These are phyloP conservation scores for Girardinichthys multiradiatus DNA, from an alignment of 2,113 vertebrate genomes.

Conservation along the genomic window DNA sequence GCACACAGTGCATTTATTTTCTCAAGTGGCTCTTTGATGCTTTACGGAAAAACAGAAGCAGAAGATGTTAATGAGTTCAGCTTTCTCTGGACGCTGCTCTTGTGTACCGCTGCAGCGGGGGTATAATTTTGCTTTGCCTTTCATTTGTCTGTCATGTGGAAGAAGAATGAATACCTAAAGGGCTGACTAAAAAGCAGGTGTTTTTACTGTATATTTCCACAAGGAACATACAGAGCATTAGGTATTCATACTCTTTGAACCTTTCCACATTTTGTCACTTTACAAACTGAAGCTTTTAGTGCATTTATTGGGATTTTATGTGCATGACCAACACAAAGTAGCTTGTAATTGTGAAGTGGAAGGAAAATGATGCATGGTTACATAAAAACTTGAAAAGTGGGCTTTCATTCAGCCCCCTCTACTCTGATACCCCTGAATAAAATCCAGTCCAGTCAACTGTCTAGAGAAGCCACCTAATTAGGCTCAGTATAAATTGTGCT, in stretches of 20 bases:
- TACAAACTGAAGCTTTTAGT: too few species aligned
- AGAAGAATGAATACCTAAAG: constrained; percentile 1
- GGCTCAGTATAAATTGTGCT: too few species aligned
- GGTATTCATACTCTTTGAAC: neutral
- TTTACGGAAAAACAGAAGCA: constrained; percentile 20
- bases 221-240: neutral
- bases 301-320: neutral
- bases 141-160: constrained; percentile 12
- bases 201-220: neutral
- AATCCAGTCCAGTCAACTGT: neutral
- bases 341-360: neutral
- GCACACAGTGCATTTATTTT: constrained; percentile 32
- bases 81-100: constrained; percentile 27
- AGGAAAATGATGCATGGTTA: neutral
- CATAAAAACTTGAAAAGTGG: neutral
- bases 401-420: neutral
- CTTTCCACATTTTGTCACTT: neutral
- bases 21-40: constrained; percentile 19
- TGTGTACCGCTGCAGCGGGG: constrained; percentile 17
- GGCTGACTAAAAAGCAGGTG: neutral
- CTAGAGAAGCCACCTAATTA: neutral
- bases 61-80: constrained; percentile 40
- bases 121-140: constrained; percentile 16
- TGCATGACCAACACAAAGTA: neutral
- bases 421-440: neutral